Evolutionary conservation across 2,888 invertebrate species (phyloP), one percentile per base, ranked within the genome.

Genomic region (Euclidia mi): DNA sequence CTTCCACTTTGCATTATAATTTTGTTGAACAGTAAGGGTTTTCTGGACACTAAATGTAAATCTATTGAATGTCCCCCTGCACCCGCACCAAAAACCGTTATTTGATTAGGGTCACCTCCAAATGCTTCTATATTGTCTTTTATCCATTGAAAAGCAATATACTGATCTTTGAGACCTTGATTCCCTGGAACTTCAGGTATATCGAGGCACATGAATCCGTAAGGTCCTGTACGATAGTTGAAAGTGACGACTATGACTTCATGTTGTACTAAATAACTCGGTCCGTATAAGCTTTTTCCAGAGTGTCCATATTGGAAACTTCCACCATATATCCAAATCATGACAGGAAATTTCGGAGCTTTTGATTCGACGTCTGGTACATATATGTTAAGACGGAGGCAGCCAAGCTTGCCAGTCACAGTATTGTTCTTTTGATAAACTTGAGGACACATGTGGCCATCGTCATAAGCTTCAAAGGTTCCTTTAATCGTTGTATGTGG

Each of bases 141-240:
- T 1, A 79, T 44, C 81, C 81, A 81, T 18, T 65, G 45, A 4
- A 81, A 20, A 0, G 76, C 80, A 9, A 71, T 25, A 0, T 68
- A 12, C 28, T 74, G 74, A 40, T 81, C 81, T 48, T 74, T 80
- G 3, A 80, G 25, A 1, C 79, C 81, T 58, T 78, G 77, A 50
- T 80, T 81, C 1, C 81, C 81, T 1, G 80, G 73, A 9, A 76
- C 56, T 1, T 75, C 65, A 1, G 69, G 65, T 3, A 56, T 68
- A 29, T 72, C 65, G 0, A 71, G 38, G 35, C 78, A 75, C 56
- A 80, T 61, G 12, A 80, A 81, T 3, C 81, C 81, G 18, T 71
- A 76, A 2, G 71, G 63, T 0, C 79, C 79, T 6, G 76, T 12
- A 38, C 81, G 60, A 28, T 79, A 82, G 48, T 81, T 81, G 0